Evolutionary conservation across 2,888 invertebrate genomes (phyloP).

Genomic region (Linnaemya vulpina): DNA sequence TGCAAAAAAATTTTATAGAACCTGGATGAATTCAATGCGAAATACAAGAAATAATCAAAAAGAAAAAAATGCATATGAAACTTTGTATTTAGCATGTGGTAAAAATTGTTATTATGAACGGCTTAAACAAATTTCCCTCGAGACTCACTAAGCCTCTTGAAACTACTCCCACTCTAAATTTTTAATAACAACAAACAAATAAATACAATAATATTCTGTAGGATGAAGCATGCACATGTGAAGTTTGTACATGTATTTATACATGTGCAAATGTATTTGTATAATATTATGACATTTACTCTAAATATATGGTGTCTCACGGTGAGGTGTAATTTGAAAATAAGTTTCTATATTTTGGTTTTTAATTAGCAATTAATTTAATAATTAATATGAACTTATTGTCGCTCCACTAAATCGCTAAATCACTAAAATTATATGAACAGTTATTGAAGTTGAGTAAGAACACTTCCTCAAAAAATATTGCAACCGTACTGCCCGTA

Average conservation of each 20-base stretch:
- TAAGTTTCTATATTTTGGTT: not conserved
- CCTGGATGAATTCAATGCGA: conserved; percentile 35
- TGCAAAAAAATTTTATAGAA: conserved; percentile 29
- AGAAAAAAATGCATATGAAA: conserved; percentile 14
- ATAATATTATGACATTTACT: conserved; percentile 52
- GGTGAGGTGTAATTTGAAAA: not conserved
- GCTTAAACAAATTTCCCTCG: conserved; percentile 82
- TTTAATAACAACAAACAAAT: conserved; percentile 69
- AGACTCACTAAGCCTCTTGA: conserved; percentile 76
- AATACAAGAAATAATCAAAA: conserved; percentile 27
- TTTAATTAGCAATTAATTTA: too few species aligned
- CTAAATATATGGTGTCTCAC: conserved; percentile 17
- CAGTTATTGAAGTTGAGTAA: too few species aligned
- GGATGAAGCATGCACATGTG: conserved; percentile 55
- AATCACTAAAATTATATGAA: too few species aligned
- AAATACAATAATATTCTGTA: conserved; percentile 55
- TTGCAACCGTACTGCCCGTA: too few species aligned
- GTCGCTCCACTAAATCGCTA: too few species aligned
- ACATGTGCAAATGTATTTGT: not conserved
- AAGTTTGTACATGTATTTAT: not conserved
- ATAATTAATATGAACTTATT: too few species aligned
- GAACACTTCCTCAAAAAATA: too few species aligned
- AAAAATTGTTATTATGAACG: conserved; percentile 82
- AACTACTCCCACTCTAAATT: conserved; percentile 68
- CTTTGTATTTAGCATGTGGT: conserved; percentile 73